Conservation (phyloP, 2,113 vertebrate genomes). For the Nothobranchius furzeri region DNA sequence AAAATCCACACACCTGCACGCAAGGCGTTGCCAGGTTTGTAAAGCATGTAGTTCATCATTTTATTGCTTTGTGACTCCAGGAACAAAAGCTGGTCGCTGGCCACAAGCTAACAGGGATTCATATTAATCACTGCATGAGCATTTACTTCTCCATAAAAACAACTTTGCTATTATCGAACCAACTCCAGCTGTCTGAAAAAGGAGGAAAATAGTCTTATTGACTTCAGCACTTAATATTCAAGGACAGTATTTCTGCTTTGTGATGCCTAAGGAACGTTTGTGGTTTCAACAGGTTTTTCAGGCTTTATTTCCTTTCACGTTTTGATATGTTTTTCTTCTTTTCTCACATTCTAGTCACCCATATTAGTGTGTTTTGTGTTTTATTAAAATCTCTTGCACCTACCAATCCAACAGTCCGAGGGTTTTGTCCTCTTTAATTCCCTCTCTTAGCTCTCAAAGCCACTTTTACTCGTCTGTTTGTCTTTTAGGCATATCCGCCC, state of each 20-base stretch:
- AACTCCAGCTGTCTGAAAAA: slow-evolving; percentile 39
- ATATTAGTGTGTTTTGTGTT: slow-evolving; percentile 12
- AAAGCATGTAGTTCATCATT: slow-evolving; percentile 30
- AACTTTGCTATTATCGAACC: slow-evolving; percentile 38
- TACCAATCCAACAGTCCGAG: slow-evolving; percentile 20
- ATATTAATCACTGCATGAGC: slow-evolving; percentile 38
- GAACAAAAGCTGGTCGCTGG: slow-evolving; percentile 27
- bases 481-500: slow-evolving; percentile 56
- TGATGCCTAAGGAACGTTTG: slow-evolving; percentile 39
- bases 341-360: not conserved
- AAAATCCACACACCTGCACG: slow-evolving; percentile 32
- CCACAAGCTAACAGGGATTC: slow-evolving; percentile 43
- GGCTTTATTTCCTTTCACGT: slow-evolving; percentile 26
- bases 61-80: slow-evolving; percentile 32
- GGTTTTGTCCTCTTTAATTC: slow-evolving; percentile 25
- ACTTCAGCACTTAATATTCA: slow-evolving; percentile 48
- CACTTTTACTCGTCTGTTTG: slow-evolving; percentile 14
- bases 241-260: slow-evolving; percentile 41
- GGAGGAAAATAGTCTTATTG: slow-evolving; percentile 23
- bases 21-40: slow-evolving; percentile 24
- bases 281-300: slow-evolving; percentile 42
- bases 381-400: not conserved
- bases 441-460: slow-evolving; percentile 24
- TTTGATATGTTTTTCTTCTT: not conserved
- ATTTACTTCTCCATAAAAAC: slow-evolving; percentile 27